phyloP scores from a whole-genome alignment of 1,140 invertebrate species.

The Choristoneura fumiferana region DNA sequence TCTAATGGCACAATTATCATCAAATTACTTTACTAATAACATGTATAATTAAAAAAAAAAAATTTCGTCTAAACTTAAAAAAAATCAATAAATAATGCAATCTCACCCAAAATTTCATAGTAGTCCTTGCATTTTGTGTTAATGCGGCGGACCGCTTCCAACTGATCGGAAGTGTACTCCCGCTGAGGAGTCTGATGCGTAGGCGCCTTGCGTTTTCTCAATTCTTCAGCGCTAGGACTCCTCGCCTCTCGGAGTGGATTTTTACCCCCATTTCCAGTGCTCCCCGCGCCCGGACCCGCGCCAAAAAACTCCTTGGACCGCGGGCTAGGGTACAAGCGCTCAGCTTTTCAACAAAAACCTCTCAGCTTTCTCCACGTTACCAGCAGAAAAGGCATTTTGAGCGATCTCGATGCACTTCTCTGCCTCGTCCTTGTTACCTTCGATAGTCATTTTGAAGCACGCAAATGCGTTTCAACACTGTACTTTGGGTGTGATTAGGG shows the following conservation, averaged over 20 bases:
- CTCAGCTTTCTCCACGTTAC: conserved; percentile 91
- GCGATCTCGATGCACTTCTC: conserved; percentile 92
- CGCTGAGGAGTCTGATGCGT: conserved; percentile 67
- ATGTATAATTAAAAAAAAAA: no score
- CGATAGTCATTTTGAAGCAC: conserved; percentile 82
- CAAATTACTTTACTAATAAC: no score
- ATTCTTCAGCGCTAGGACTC: conserved; percentile 59
- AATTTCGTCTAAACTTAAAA: conserved; percentile 9
- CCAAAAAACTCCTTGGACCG: conserved; percentile 88
- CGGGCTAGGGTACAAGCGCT: conserved; percentile 90
- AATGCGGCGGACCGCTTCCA: conserved; percentile 80
- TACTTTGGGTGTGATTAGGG: background rate
- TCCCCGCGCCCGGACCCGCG: conserved; percentile 51
- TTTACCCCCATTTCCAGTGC: conserved; percentile 41
- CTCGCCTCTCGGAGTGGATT: conserved; percentile 51
- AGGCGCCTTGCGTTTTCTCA: conserved; percentile 61
- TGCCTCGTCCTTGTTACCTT: conserved; percentile 96
- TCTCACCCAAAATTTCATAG: conserved; percentile 94
- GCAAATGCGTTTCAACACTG: background rate
- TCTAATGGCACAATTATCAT: no score
- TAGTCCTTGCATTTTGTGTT: conserved; percentile 93
- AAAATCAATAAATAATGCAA: conserved; percentile 6
- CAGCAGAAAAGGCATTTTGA: conserved; percentile 85
- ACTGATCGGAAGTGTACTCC: conserved; percentile 81
- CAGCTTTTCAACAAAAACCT: conserved; percentile 93